Evolutionary conservation across 2,888 invertebrate species (phyloP).

Genomic region (Phengaris alcon): DNA sequence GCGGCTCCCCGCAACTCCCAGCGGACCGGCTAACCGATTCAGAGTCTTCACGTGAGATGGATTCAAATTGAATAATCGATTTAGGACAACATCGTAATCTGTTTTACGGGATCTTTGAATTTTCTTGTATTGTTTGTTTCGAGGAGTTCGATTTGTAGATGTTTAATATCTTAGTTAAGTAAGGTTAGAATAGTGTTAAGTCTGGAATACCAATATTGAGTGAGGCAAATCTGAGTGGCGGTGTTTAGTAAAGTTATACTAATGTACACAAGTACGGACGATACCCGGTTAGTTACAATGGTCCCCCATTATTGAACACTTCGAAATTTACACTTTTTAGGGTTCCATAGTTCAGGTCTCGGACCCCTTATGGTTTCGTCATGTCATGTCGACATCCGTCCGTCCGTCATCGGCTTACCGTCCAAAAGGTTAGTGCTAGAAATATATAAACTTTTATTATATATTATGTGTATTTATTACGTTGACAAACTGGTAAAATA

Average conservation of each 20-base stretch:
- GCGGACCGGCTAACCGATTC: slow-evolving; percentile 55
- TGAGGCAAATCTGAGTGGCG: not conserved
- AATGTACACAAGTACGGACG: not conserved
- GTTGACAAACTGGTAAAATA: too few relatives aligned
- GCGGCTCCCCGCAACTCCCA: slow-evolving; percentile 31
- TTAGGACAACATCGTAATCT: slow-evolving; percentile 46
- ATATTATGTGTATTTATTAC: too few relatives aligned
- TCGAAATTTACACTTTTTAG: too few relatives aligned
- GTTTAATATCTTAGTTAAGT: not conserved
- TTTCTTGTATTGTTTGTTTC: slow-evolving; percentile 7
- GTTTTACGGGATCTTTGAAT: slow-evolving; percentile 32
- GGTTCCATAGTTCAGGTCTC: too few relatives aligned
- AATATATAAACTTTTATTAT: too few relatives aligned
- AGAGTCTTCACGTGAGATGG: slow-evolving; percentile 60
- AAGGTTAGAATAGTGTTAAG: not conserved
- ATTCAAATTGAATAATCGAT: slow-evolving; percentile 68
- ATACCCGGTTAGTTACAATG: too few relatives aligned
- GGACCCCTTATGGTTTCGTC: too few relatives aligned
- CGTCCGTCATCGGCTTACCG: too few relatives aligned
- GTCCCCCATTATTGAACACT: too few relatives aligned
- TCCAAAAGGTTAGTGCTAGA: too few relatives aligned
- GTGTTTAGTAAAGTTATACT: not conserved
- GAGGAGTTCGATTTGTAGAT: not conserved
- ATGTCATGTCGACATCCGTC: too few relatives aligned
- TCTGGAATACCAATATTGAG: not conserved